These are phyloP conservation scores for Odontophorus gujanensis DNA, from an alignment of 2,113 vertebrate species.

Conservation along the genomic window DNA sequence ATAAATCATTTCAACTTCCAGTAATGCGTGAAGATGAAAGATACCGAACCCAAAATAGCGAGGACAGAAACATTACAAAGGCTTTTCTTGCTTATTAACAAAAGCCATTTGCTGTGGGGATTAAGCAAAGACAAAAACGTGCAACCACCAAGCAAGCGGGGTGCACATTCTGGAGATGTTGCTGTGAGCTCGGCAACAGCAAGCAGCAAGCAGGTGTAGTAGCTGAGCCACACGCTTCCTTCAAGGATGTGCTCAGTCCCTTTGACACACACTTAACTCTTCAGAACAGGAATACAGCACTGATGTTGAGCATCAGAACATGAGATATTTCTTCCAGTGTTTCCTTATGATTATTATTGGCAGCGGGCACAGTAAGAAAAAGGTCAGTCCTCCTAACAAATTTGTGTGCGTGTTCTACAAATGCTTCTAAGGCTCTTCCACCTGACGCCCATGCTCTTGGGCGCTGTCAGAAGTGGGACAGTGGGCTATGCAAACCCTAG, in stretches of 20 bases:
- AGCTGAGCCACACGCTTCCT: neutral
- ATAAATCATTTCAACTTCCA: neutral
- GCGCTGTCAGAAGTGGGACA: constrained; percentile 33
- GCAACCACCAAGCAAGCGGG: neutral
- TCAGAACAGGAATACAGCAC: neutral
- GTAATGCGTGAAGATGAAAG: neutral
- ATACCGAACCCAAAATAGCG: neutral
- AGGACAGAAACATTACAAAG: neutral
- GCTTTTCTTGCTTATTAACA: neutral
- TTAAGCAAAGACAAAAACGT: too few relatives aligned
- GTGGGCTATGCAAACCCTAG: constrained; percentile 21
- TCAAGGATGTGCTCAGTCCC: neutral
- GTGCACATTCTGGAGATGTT: neutral
- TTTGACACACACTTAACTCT: neutral
- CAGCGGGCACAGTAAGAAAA: neutral
- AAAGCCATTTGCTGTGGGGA: neutral
- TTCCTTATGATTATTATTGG: neutral
- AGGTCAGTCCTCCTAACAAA: neutral
- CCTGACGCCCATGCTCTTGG: neutral
- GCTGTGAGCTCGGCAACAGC: too few relatives aligned
- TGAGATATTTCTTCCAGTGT: neutral
- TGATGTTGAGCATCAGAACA: neutral
- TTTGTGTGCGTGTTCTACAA: neutral
- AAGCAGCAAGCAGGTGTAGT: neutral
- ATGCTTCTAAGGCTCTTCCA: neutral